phyloP scores from a whole-genome alignment of 2,797 vertebrate genomes.

The Etheostoma nigrum region DNA sequence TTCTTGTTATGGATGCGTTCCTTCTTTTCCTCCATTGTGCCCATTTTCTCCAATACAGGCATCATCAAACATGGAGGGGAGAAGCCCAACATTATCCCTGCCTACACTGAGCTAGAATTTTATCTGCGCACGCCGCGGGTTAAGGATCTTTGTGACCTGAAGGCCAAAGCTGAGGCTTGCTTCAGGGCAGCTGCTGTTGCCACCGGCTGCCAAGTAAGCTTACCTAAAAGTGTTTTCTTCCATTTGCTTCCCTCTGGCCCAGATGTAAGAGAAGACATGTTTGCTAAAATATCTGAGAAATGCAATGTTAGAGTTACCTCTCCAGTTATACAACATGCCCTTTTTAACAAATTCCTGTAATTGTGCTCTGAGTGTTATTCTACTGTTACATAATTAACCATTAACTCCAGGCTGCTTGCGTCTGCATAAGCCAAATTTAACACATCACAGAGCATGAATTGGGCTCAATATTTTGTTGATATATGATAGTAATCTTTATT shows the following conservation, averaged over 20 bases:
- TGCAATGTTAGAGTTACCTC: neutral
- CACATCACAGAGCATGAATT: neutral
- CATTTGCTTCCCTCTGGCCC: constrained; percentile 5
- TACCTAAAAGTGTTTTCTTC: neutral
- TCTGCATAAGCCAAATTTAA: constrained; percentile 39
- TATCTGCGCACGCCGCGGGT: constrained; percentile 88
- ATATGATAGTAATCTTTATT: neutral
- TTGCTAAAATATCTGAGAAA: neutral
- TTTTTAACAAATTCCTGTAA: constrained; percentile 45
- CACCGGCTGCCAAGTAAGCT: constrained; percentile 90
- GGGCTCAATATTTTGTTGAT: neutral
- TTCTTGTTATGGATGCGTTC: neutral
- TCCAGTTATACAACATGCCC: constrained; percentile 22
- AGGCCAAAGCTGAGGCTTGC: constrained; percentile 89
- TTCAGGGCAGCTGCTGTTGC: constrained; percentile 90
- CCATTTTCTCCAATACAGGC: constrained; percentile 74
- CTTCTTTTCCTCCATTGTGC: neutral
- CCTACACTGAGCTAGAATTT: constrained; percentile 89
- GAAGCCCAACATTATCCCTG: constrained; percentile 93
- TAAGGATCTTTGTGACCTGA: constrained; percentile 87
- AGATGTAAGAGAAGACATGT: neutral
- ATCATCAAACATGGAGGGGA: constrained; percentile 92
- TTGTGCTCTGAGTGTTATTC: constrained; percentile 32
- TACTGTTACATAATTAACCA: constrained; percentile 51
- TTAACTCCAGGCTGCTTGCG: constrained; percentile 44